phyloP scores from a whole-genome alignment of 2,888 invertebrate genomes.

The Lepidochitona cinerea region DNA sequence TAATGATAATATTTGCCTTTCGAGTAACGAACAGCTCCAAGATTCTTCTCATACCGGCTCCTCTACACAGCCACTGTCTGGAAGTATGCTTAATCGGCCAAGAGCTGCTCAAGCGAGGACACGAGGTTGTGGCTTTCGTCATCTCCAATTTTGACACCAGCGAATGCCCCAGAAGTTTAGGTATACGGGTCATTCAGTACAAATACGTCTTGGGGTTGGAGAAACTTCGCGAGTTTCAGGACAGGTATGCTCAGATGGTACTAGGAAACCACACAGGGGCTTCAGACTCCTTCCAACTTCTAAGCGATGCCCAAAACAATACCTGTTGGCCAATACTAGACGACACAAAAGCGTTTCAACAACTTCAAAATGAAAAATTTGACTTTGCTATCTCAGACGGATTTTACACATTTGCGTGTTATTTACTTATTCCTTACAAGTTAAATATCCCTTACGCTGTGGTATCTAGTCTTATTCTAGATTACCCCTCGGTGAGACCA shows the following conservation, averaged over 20 bases:
- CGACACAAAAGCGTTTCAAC: not conserved
- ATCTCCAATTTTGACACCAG: not conserved
- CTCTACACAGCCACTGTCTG: conserved; percentile 10
- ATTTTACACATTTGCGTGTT: not conserved
- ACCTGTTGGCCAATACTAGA: not conserved
- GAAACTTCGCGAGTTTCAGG: not conserved
- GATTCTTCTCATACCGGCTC: conserved; percentile 12
- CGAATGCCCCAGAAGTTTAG: not conserved
- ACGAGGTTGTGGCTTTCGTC: conserved; percentile 11
- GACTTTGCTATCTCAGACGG: conserved; percentile 28
- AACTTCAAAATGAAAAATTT: conserved; percentile 13
- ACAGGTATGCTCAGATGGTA: not conserved
- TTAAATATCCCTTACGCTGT: conserved; percentile 24
- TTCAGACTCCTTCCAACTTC: not conserved
- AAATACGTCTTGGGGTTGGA: not conserved
- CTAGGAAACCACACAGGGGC: not conserved
- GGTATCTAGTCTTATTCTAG: not conserved
- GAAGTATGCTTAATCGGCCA: conserved; percentile 7
- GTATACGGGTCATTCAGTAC: not conserved
- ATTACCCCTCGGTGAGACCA: not conserved
- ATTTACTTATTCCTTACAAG: conserved; percentile 18
- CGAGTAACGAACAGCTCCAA: not conserved
- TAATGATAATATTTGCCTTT: not conserved
- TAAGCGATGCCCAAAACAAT: conserved; percentile 1
- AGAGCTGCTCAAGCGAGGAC: conserved; percentile 14